These are phyloP conservation scores for Lithophane socia DNA, from an alignment of 2,888 invertebrate genomes.

Conservation along the genomic window DNA sequence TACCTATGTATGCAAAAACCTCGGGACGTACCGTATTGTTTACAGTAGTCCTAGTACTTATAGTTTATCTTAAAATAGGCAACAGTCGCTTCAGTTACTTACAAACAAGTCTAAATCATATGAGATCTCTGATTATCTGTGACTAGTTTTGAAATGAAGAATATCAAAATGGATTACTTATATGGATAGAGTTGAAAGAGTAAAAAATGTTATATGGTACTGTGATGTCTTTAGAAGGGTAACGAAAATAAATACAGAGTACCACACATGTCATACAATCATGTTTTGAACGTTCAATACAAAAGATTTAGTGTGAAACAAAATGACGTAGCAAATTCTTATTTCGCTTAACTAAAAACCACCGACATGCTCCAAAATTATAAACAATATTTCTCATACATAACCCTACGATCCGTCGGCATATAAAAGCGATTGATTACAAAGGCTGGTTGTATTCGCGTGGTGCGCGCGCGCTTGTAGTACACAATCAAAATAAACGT, in stretches of 20 bases:
- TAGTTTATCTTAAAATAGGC: constrained; percentile 16
- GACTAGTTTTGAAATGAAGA: background rate
- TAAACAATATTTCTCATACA: constrained; percentile 15
- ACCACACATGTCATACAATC: too few species aligned
- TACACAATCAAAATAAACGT: constrained; percentile 67
- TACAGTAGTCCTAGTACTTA: background rate
- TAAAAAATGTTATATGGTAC: too few species aligned
- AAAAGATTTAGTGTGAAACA: too few species aligned
- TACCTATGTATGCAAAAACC: constrained; percentile 7
- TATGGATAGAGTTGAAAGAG: too few species aligned
- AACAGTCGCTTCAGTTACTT: background rate
- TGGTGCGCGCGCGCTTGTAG: constrained; percentile 47
- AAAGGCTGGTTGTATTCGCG: constrained; percentile 54
- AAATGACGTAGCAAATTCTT: background rate
- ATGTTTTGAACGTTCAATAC: too few species aligned
- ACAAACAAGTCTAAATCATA: background rate
- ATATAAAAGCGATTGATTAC: constrained; percentile 52
- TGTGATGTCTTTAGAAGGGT: too few species aligned
- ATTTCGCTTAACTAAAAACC: background rate
- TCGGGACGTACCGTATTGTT: background rate
- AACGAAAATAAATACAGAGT: too few species aligned
- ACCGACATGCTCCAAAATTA: background rate
- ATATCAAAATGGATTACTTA: background rate
- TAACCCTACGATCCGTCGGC: constrained; percentile 18
- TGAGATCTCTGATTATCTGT: background rate